Conservation (phyloP, 2,113 vertebrate genomes). For the Pluvianellus socialis region DNA sequence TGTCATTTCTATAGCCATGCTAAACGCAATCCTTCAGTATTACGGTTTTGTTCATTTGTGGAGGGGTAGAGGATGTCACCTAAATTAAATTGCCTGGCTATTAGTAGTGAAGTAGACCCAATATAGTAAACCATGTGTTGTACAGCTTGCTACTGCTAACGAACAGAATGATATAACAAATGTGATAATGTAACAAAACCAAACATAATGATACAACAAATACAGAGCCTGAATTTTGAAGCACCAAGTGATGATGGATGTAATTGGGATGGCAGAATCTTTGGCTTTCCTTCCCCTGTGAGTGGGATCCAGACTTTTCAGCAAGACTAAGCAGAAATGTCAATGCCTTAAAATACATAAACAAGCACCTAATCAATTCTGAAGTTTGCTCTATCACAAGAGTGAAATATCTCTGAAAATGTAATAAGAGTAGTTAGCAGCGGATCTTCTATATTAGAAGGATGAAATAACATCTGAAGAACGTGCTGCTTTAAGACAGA, state of each 20-base stretch:
- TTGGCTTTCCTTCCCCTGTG: neutral
- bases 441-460: neutral
- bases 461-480: neutral
- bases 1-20: neutral
- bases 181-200: neutral
- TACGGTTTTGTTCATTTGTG: neutral
- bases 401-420: neutral
- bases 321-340: neutral
- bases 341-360: neutral
- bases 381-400: neutral
- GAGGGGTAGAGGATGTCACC: neutral
- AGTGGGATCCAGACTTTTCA: neutral
- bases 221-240: neutral
- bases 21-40: neutral
- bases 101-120: slow-evolving; percentile 2
- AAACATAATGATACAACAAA: neutral
- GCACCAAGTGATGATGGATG: neutral
- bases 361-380: neutral
- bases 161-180: neutral
- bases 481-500: neutral
- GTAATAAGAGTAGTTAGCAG: neutral
- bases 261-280: neutral
- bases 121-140: neutral
- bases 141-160: neutral
- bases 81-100: neutral